Conservation (phyloP, 2,113 vertebrate species). For the Daboia siamensis region DNA sequence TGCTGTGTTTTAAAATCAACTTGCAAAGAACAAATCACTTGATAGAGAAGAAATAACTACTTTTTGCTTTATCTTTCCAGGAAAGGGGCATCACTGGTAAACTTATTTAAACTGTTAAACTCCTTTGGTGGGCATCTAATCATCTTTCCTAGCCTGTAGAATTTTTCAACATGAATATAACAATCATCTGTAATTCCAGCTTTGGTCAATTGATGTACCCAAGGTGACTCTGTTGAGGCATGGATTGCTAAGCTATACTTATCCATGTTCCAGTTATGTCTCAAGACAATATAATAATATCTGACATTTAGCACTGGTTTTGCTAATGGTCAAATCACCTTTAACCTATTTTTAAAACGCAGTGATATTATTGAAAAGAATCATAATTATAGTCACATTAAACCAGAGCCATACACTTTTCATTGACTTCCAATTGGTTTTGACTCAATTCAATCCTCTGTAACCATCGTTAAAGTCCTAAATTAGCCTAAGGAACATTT, state of each 20-base stretch:
- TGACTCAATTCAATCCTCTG: neutral
- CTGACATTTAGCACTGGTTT: neutral
- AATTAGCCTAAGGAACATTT: neutral
- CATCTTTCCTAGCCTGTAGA: constrained; percentile 10
- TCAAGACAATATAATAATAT: neutral
- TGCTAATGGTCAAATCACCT: neutral
- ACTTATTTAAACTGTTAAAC: constrained; percentile 12
- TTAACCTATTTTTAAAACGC: neutral
- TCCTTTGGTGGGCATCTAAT: constrained; percentile 15
- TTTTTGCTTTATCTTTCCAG: constrained; percentile 20
- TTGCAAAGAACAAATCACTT: constrained; percentile 35
- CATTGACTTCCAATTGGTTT: neutral
- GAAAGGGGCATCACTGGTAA: constrained; percentile 16
- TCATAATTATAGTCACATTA: neutral
- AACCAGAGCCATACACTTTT: neutral
- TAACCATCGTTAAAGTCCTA: neutral
- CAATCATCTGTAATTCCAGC: constrained; percentile 4
- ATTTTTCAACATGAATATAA: constrained; percentile 12
- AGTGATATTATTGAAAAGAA: neutral
- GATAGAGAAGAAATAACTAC: rapidly evolving
- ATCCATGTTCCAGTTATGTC: neutral
- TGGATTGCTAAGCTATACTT: neutral
- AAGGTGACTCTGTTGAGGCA: neutral
- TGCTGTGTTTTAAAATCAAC: constrained; percentile 8
- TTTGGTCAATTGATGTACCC: neutral